Conservation (phyloP, 2,797 vertebrate species). For the Clarias pachynema region DNA sequence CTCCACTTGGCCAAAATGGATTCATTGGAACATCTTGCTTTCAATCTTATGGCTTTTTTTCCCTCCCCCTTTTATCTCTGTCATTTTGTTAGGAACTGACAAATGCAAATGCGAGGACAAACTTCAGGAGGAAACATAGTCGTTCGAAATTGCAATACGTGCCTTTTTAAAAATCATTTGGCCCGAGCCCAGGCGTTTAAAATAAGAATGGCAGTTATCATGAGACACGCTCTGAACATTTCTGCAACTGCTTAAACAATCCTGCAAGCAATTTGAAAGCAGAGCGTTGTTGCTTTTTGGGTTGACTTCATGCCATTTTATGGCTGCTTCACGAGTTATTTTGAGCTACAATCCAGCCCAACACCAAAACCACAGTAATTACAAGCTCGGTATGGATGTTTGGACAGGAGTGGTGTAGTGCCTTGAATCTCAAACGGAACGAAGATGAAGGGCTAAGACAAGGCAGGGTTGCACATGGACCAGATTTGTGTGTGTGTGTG, state of each 20-base stretch:
- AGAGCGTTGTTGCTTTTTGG: constrained; percentile 57
- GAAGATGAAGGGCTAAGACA: constrained; percentile 62
- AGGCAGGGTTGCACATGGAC: constrained; percentile 64
- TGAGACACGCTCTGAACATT: constrained; percentile 48
- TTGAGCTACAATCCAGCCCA: constrained; percentile 59
- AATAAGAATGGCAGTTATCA: constrained; percentile 8
- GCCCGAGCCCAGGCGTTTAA: constrained; percentile 23
- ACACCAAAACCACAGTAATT: constrained; percentile 68
- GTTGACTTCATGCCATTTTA: constrained; percentile 58
- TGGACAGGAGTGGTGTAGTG: constrained; percentile 56
- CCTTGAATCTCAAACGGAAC: constrained; percentile 64
- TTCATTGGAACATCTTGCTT: constrained; percentile 43
- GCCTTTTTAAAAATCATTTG: constrained; percentile 39
- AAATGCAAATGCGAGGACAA: constrained; percentile 56
- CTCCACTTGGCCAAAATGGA: constrained; percentile 44
- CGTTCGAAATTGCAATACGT: constrained; percentile 39
- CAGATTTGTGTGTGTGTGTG: constrained; percentile 61
- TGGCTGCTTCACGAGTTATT: constrained; percentile 63
- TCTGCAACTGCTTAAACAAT: constrained; percentile 51
- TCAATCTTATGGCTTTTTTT: neutral
- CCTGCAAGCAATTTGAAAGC: constrained; percentile 56
- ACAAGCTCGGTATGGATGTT: constrained; percentile 63
- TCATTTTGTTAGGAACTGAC: constrained; percentile 58
- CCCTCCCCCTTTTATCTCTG: neutral
- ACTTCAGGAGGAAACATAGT: constrained; percentile 12